Conservation (phyloP, 2,797 vertebrate genomes). For the Sebastes dallii region DNA sequence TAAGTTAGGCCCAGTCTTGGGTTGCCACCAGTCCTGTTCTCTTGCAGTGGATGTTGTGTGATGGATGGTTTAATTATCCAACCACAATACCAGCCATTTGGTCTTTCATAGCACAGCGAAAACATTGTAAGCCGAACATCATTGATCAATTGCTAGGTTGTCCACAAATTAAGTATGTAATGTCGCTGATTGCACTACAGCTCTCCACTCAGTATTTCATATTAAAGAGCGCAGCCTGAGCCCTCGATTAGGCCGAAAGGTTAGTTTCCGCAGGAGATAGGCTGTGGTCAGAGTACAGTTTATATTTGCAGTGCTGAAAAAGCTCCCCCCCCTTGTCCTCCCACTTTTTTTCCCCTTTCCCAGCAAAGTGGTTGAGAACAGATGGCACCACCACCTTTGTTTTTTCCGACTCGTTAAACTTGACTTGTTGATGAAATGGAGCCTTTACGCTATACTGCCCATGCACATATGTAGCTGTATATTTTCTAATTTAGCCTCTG, state of each 20-base stretch:
- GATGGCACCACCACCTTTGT: slow-evolving; percentile 82
- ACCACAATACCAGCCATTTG: slow-evolving; percentile 62
- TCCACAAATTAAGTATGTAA: slow-evolving; percentile 71
- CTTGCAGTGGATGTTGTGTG: slow-evolving; percentile 52
- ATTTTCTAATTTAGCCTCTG: slow-evolving; percentile 47
- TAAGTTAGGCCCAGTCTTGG: slow-evolving; percentile 42
- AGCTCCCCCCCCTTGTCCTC: slow-evolving; percentile 16
- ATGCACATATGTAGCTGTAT: slow-evolving; percentile 79
- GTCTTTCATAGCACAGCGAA: slow-evolving; percentile 57
- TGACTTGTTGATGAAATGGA: slow-evolving; percentile 85
- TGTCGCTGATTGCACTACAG: slow-evolving; percentile 54
- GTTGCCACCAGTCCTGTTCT: slow-evolving; percentile 40
- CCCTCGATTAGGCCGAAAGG: slow-evolving; percentile 39
- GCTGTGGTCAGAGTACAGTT: slow-evolving; percentile 43
- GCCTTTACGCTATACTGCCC: slow-evolving; percentile 73
- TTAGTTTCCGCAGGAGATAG: slow-evolving; percentile 65
- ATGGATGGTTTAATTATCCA: slow-evolving; percentile 80
- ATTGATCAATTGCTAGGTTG: slow-evolving; percentile 67
- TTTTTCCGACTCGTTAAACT: slow-evolving; percentile 85
- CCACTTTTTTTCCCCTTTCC: slow-evolving; percentile 39
- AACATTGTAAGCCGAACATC: slow-evolving; percentile 64
- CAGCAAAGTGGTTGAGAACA: slow-evolving; percentile 77
- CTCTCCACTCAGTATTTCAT: slow-evolving; percentile 33
- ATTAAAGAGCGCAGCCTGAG: slow-evolving; percentile 34
- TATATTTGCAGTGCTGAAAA: slow-evolving; percentile 50